phyloP scores from a whole-genome alignment of 2,888 invertebrate species.

The Ommatoiulus sabulosus region DNA sequence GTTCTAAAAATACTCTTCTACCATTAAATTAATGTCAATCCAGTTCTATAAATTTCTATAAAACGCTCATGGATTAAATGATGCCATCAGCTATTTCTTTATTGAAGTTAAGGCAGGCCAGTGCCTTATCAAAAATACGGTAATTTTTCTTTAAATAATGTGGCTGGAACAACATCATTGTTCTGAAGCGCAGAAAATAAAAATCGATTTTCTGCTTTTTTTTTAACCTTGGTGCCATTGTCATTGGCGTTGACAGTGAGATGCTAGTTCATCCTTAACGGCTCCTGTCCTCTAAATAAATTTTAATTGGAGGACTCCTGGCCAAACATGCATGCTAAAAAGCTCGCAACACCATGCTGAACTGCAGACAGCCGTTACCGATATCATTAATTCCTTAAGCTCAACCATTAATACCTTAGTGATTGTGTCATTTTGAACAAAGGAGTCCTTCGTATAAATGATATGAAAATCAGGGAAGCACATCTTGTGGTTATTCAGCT shows the following conservation, averaged over 20 bases:
- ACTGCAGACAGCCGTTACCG: conserved; percentile 12
- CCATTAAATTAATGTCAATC: background rate
- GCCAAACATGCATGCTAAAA: background rate
- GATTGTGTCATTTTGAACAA: conserved; percentile 17
- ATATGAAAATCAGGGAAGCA: background rate
- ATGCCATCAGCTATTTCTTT: too few relatives aligned
- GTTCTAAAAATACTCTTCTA: background rate
- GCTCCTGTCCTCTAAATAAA: background rate
- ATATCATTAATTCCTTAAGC: conserved; percentile 26
- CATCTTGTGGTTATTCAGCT: background rate
- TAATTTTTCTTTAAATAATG: background rate
- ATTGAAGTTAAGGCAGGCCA: too few relatives aligned
- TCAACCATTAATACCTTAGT: background rate
- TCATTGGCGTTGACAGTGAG: background rate
- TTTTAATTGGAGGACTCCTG: conserved; percentile 13
- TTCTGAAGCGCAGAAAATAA: background rate
- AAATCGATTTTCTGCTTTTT: background rate
- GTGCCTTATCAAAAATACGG: background rate
- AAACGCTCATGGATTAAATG: background rate
- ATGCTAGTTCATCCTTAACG: background rate
- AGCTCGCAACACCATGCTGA: background rate
- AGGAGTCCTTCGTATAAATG: background rate
- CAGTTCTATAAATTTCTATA: background rate
- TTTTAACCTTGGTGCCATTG: background rate
- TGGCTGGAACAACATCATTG: background rate